Evolutionary conservation across 2,888 invertebrate species (phyloP), one percentile per base, ranked within the genome.

Genomic region (Phaedon cochleariae): DNA sequence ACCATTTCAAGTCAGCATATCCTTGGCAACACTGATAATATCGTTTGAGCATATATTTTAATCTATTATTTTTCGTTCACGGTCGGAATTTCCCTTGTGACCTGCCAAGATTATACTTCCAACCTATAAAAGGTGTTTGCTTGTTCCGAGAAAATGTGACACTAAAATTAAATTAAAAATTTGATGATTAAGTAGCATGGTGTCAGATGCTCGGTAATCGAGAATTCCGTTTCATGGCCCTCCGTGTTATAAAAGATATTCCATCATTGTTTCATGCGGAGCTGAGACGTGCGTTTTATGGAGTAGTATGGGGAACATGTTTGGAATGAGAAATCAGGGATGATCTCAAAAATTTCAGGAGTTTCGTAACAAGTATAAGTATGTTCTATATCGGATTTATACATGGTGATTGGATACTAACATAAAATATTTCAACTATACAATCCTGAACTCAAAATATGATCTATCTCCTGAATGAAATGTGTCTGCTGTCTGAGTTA

Each of bases 81-180:
- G 1, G 31, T 34, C 31, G 22, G 57, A 45, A 57, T 57, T 57
- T 57, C 57, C 57, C 57, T 45, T 10, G 57, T 26, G 57, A 45
- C 57, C 26, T 10, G 45, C 26, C 21, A 29, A 46, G 45, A 46
- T 57, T 57, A 45, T 45, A 22, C 45, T 18, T 45, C 45, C 12
- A 1, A 12, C 12, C 37, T 45, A 57, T 57, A 45, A 57, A 57
- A 57, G 57, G 18, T 57, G 29, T 57, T 57, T 31, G 21, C 37
- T 57, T 45, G 57, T 57, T 45, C 57, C 57, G 10, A 18, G 57
- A 45, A 26, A 29, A 57, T 45, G 57, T 20, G 57, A 57, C 57
- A 57, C 57, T 57, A 46, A 57, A 57, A 45, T 57, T 57, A 57
- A 57, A 57, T 57, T 57, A 57, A 57, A 57, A 57, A 57, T 57